Evolutionary conservation across 1,140 invertebrate genomes (phyloP).

Genomic region (Piezodorus guildinii): DNA sequence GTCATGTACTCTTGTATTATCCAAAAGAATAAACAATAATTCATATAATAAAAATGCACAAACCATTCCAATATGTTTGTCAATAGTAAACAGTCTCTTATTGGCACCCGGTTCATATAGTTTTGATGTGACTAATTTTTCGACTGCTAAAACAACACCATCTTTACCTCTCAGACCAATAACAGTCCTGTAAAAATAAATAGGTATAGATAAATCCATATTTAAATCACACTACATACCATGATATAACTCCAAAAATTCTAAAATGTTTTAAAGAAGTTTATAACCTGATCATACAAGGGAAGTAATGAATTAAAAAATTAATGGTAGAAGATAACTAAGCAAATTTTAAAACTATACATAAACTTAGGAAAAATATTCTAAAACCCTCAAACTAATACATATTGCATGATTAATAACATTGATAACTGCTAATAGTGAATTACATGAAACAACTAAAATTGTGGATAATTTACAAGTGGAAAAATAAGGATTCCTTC

Average conservation of each 20-base stretch:
- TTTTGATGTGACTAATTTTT: slow-evolving; percentile 95
- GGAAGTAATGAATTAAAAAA: too few species aligned
- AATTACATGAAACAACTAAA: too few species aligned
- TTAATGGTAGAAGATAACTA: too few species aligned
- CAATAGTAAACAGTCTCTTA: slow-evolving; percentile 87
- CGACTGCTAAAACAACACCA: slow-evolving; percentile 93
- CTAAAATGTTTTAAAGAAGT: too few species aligned
- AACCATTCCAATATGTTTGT: slow-evolving; percentile 89
- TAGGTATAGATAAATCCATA: slow-evolving; percentile 3
- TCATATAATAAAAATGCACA: slow-evolving; percentile 24
- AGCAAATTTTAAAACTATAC: too few species aligned
- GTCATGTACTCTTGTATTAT: not conserved
- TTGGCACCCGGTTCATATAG: slow-evolving; percentile 90
- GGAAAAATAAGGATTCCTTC: too few species aligned
- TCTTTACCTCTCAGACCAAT: slow-evolving; percentile 90
- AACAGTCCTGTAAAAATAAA: slow-evolving; percentile 63
- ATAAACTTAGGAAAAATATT: too few species aligned
- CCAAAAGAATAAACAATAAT: not conserved
- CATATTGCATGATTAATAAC: too few species aligned
- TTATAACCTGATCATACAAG: too few species aligned
- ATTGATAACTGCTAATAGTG: too few species aligned
- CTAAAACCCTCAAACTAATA: too few species aligned
- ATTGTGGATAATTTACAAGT: too few species aligned
- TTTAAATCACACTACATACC: not conserved
- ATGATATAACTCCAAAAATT: not conserved